A percentile compares a stretch with the other conserved stretches of the same genome.
Conservation (phyloP, 2,888 invertebrate genomes). For the Chaetogeoica ovagalla region DNA sequence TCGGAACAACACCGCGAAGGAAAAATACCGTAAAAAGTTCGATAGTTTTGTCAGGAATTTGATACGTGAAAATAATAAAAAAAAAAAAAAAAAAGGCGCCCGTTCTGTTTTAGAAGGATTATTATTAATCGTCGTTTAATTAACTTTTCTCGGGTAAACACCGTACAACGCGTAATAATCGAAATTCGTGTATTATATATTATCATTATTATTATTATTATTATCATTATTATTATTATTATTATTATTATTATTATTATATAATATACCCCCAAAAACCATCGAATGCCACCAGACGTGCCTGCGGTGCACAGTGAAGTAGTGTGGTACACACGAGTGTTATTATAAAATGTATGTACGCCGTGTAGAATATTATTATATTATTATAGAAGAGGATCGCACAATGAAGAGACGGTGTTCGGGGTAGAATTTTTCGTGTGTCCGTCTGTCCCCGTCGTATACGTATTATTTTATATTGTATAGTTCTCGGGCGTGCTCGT, state of each 20-base stretch:
- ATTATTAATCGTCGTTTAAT: constrained; percentile 21
- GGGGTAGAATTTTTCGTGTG: constrained; percentile 35
- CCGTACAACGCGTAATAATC: not conserved
- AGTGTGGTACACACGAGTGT: too few species aligned
- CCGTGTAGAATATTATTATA: not conserved
- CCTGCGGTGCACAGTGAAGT: not conserved
- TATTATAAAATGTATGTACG: not conserved
- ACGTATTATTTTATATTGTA: too few species aligned
- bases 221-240: constrained; percentile 17
- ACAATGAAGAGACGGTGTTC: constrained; percentile 3
- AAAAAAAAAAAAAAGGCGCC: too few species aligned
- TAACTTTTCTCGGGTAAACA: constrained; percentile 33
- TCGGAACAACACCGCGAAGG: too few species aligned
- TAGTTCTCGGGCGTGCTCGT: not conserved
- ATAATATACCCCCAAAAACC: too few species aligned
- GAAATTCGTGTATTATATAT: too few species aligned
- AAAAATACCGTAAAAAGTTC: too few species aligned
- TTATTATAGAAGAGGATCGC: not conserved
- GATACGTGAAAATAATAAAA: too few species aligned
- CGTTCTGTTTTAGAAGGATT: not conserved
- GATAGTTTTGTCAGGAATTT: too few species aligned
- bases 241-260: constrained; percentile 27
- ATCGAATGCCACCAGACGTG: constrained; percentile 37
- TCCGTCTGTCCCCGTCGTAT: constrained; percentile 5
- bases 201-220: too few species aligned